Conservation (phyloP, 2,113 vertebrate species). For the Ptychochromis oligacanthus region DNA sequence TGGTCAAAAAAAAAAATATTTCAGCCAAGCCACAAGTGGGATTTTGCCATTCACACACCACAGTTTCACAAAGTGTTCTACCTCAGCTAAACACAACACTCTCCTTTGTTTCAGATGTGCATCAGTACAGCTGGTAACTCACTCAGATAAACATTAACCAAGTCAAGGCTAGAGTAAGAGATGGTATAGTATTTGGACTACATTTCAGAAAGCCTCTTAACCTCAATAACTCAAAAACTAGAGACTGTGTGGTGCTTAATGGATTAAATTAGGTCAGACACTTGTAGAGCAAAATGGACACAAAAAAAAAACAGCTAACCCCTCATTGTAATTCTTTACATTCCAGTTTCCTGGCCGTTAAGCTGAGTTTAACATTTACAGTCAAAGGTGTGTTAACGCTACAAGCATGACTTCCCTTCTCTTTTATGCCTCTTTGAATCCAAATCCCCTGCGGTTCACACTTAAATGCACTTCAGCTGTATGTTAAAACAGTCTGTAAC, state of each 20-base stretch:
- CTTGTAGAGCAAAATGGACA: slow-evolving; percentile 44
- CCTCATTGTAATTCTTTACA: slow-evolving; percentile 65
- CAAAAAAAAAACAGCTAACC: slow-evolving; percentile 16
- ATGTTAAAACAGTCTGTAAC: not conserved
- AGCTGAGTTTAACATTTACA: slow-evolving; percentile 59
- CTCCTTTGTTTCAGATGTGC: slow-evolving; percentile 39
- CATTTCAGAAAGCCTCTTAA: slow-evolving; percentile 19
- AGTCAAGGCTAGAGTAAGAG: slow-evolving; percentile 45
- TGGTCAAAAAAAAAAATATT: slow-evolving; percentile 1
- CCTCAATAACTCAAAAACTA: slow-evolving; percentile 1
- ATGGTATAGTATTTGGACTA: slow-evolving; percentile 52
- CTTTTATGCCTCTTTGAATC: slow-evolving; percentile 30
- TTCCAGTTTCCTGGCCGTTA: slow-evolving; percentile 54
- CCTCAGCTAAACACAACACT: slow-evolving; percentile 30
- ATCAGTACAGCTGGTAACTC: slow-evolving; percentile 28
- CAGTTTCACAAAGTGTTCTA: slow-evolving; percentile 34
- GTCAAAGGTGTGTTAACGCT: slow-evolving; percentile 58
- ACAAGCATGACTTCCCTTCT: slow-evolving; percentile 28
- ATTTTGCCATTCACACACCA: slow-evolving; percentile 34
- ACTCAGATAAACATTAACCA: slow-evolving; percentile 64
- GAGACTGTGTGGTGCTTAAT: not conserved
- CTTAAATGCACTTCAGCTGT: not conserved
- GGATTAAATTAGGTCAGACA: slow-evolving; percentile 12
- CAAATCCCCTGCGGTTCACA: slow-evolving; percentile 18
- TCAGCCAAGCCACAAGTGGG: slow-evolving; percentile 10